Conservation (phyloP, 2,888 invertebrate genomes). For the Syritta pipiens region DNA sequence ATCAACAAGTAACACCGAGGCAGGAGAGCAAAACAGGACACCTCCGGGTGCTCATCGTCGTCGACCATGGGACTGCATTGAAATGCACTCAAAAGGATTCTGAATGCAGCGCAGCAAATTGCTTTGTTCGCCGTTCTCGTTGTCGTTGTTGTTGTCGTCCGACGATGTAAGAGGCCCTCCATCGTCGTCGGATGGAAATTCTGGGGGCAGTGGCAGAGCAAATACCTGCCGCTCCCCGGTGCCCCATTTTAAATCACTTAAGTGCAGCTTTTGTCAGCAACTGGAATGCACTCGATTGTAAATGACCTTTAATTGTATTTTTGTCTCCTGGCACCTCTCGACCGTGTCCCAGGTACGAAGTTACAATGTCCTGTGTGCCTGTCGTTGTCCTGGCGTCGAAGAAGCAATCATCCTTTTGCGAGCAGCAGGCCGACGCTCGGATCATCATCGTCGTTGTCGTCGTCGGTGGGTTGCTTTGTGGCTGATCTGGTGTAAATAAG, state of each 20-base stretch:
- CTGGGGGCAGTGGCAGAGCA: neutral
- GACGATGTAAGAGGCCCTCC: no score
- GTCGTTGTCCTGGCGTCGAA: no score
- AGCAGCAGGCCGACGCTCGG: neutral
- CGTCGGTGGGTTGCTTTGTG: conserved; percentile 15
- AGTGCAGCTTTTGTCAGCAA: conserved; percentile 57
- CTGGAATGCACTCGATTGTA: conserved; percentile 63
- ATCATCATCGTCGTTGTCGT: no score
- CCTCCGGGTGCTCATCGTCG: conserved; percentile 8
- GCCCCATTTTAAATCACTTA: conserved; percentile 65
- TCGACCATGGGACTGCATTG: no score
- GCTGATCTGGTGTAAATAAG: conserved; percentile 37
- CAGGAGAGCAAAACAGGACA: neutral
- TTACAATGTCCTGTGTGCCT: no score
- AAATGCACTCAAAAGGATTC: conserved; percentile 40
- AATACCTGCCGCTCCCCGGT: conserved; percentile 44
- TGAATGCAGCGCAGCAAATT: conserved; percentile 38
- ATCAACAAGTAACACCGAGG: conserved; percentile 56
- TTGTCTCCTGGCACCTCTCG: conserved; percentile 39
- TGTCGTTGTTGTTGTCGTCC: no score
- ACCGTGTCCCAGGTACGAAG: neutral
- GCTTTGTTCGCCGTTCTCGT: no score
- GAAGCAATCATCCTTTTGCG: conserved; percentile 31
- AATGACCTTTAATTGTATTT: conserved; percentile 67
- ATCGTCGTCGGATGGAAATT: conserved; percentile 15